Evolutionary conservation across 2,888 invertebrate species (phyloP), one percentile per base, ranked within the genome.

Genomic region (Agelastica alni): DNA sequence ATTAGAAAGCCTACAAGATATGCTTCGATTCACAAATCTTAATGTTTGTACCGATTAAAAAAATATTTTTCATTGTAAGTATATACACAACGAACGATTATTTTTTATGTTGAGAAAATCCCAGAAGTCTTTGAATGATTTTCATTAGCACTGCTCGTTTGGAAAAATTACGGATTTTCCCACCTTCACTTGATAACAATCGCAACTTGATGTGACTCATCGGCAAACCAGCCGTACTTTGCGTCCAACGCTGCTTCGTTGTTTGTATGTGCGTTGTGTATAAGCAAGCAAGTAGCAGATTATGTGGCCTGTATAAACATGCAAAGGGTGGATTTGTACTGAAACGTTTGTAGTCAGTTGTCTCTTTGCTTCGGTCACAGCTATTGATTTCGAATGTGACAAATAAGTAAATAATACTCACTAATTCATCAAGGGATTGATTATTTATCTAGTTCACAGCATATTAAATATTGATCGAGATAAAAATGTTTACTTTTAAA

Each of bases 301-400:
- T 64, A 60, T 59, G 53, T 36, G 42, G 39, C 54, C 60, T 63
- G 57, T 63, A 61, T 59, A 63, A 64, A 66, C 64, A 66, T 60
- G 60, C 53, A 64, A 64, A 63, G 64, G 66, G 66, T 59, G 66
- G 63, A 62, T 62, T 64, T 62, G 53, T 61, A 51, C 42, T 51
- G 43, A 42, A 34, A 51, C 48, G 34, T 28, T 48, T 41, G 10
- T 36, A n/a, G 26, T 31, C 39, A 39, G 10, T 18, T 6, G 49
- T 48, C 55, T 53, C 37, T 49, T 16, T 30, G 45, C 32, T 56
- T 54, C 45, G 45, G 49, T 43, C 31, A 28, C 42, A 46, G 49
- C 41, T 49, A 51, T 51, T 36, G 51, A 51, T 51, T 51, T 57
- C 51, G 43, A 26, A 9, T 26, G 26, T 26, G 26, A n/a, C 26